Conservation (phyloP, 1,140 invertebrate genomes). For the Drosophila orena region DNA sequence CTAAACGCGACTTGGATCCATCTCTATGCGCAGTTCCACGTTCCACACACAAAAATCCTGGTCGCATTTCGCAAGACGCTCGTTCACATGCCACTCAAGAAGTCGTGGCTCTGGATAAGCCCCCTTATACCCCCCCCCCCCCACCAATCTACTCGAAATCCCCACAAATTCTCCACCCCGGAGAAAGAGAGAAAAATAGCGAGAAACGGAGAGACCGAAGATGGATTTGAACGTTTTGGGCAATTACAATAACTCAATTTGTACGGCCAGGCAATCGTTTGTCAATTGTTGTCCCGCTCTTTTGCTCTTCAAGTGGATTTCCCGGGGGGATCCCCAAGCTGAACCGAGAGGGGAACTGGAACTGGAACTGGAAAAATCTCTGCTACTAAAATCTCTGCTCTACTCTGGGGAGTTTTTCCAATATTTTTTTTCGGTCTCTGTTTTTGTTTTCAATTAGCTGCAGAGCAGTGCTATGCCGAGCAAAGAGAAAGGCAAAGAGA, state of each 20-base stretch:
- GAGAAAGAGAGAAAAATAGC: slow-evolving; percentile 5
- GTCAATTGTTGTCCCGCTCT: slow-evolving; percentile 45
- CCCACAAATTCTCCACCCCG: background rate
- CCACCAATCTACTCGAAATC: background rate
- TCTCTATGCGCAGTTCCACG: slow-evolving; percentile 44
- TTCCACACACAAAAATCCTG: slow-evolving; percentile 19
- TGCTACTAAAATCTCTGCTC: too few species aligned
- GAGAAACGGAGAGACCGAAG: slow-evolving; percentile 34
- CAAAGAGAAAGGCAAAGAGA: slow-evolving; percentile 72
- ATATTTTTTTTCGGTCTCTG: slow-evolving; percentile 17
- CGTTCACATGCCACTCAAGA: slow-evolving; percentile 81
- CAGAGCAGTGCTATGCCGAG: slow-evolving; percentile 13
- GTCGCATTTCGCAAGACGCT: slow-evolving; percentile 53
- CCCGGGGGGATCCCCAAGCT: background rate
- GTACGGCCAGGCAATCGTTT: slow-evolving; percentile 69
- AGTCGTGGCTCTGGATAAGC: slow-evolving; percentile 72
- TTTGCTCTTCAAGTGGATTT: slow-evolving; percentile 2
- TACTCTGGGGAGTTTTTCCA: slow-evolving; percentile 2
- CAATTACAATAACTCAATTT: slow-evolving; percentile 82
- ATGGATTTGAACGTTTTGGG: slow-evolving; percentile 79
- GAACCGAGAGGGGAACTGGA: background rate
- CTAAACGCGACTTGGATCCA: slow-evolving; percentile 64
- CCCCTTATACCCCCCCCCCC: slow-evolving; percentile 13
- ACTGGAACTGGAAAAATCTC: slow-evolving; percentile 2
- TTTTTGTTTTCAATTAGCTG: slow-evolving; percentile 64